Evolutionary conservation across 2,888 invertebrate species (phyloP), one percentile per base, ranked within the genome.

Genomic region (Maniola hyperantus): DNA sequence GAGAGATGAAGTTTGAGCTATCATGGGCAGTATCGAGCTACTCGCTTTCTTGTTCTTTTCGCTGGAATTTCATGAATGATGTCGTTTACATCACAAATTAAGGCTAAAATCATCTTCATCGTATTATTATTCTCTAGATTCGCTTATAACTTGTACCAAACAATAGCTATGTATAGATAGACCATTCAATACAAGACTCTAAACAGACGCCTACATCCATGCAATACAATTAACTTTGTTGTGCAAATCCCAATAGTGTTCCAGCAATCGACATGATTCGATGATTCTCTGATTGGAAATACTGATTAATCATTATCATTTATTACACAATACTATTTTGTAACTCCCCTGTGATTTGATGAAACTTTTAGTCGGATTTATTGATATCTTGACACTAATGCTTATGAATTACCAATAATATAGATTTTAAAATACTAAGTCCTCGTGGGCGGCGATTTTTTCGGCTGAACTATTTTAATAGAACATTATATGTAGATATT

Each of bases 141-240:
- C 26, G 15, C 55, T 64, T 44, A 10, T 57, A 54, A 46, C 26
- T 54, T 64, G 39, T 13, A 20, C 42, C 65, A 67, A 20, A 55
- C 53, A 15, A 18, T 63, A 34, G 42, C 46, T 42, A 62, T 50
- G 51, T 36, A 13, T 39, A 39, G 53, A 62, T 20, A 57, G 11
- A 46, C 60, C 39, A 61, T 26, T 42, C 55, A 18, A 66, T 51
- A 67, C 57, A 44, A 63, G 46, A 54, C 26, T 55, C 58, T 20
- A 46, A 46, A 51, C 50, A 61, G 51, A 68, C 68, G 68, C 70
- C 70, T 54, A 68, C 68, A 53, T 48, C 61, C 36, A 39, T 66
- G 65, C 62, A 65, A 70, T 61, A 55, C 63, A 65, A 65, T 65
- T 58, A 58, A 62, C 34, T 39, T 55, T 46, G 60, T 68, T 66